These are phyloP conservation scores for Vireo griseus DNA, from an alignment of 2,797 vertebrate species.

Conservation along the genomic window DNA sequence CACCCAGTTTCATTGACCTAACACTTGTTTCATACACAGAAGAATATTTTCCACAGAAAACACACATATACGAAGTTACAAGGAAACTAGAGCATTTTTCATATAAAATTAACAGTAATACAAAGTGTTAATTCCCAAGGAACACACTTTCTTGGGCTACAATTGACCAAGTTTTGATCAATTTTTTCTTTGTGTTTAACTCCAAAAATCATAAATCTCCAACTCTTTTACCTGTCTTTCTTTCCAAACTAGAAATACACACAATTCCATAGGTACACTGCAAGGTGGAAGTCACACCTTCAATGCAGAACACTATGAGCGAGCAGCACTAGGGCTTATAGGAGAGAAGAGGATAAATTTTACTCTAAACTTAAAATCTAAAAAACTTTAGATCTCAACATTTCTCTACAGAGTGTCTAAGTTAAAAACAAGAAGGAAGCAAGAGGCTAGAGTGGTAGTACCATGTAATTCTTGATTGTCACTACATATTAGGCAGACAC, in stretches of 20 bases:
- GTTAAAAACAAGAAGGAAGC: neutral
- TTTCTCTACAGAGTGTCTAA: neutral
- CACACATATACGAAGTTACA: neutral
- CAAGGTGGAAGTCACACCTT: neutral
- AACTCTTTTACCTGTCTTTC: neutral
- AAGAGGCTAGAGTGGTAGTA: neutral
- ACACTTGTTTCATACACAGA: neutral
- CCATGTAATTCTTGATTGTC: neutral
- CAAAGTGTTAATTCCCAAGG: neutral
- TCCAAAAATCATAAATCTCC: neutral
- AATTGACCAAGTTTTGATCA: neutral
- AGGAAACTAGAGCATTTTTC: neutral
- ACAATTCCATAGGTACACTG: neutral
- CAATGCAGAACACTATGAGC: accelerated
- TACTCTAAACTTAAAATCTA: neutral
- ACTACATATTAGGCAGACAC: neutral
- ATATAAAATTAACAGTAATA: neutral
- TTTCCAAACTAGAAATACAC: neutral
- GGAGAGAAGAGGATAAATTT: neutral
- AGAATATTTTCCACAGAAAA: neutral
- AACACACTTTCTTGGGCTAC: neutral
- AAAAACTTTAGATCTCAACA: neutral
- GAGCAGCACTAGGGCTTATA: neutral
- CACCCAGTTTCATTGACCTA: neutral
- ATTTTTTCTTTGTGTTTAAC: neutral